Evolutionary conservation across 2,797 vertebrate genomes (phyloP).

Genomic region (Kryptolebias ocellatus): DNA sequence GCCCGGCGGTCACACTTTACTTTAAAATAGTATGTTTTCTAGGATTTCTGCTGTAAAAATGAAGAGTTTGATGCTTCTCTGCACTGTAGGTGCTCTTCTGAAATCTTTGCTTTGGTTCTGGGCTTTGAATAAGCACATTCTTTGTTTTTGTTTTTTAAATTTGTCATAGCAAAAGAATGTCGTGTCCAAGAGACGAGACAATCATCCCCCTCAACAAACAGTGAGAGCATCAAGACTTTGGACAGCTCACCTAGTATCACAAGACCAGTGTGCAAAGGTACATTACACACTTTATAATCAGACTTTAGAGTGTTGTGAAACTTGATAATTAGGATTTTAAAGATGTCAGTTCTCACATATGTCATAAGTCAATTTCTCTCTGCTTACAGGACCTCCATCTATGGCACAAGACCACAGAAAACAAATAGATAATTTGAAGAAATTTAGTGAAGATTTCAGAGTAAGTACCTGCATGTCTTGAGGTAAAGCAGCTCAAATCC

Average conservation of each 20-base stretch:
- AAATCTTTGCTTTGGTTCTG: background rate
- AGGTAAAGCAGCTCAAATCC: background rate
- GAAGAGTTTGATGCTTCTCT: too few relatives aligned
- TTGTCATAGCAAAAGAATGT: constrained; percentile 91
- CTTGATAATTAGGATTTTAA: background rate
- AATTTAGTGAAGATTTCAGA: constrained; percentile 99
- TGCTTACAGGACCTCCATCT: constrained; percentile 86
- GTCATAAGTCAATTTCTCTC: constrained; percentile 6
- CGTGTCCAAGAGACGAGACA: constrained; percentile 94
- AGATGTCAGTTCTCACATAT: background rate
- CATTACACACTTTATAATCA: constrained; percentile 42
- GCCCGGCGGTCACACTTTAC: constrained; percentile 17
- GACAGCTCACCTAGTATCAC: constrained; percentile 88
- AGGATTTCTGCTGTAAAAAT: too few relatives aligned
- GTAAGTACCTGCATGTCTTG: constrained; percentile 81
- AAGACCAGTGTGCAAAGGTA: constrained; percentile 95
- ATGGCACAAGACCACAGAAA: constrained; percentile 96
- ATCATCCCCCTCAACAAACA: constrained; percentile 90
- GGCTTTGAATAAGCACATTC: background rate
- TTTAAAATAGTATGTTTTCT: too few relatives aligned
- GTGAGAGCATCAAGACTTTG: constrained; percentile 91
- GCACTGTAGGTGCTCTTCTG: background rate
- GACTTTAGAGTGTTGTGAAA: background rate
- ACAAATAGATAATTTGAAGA: constrained; percentile 99
- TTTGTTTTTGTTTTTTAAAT: background rate